Base-by-base conservation (phyloP, 2,113 vertebrate species). In the Apteryx mantelli region DNA sequence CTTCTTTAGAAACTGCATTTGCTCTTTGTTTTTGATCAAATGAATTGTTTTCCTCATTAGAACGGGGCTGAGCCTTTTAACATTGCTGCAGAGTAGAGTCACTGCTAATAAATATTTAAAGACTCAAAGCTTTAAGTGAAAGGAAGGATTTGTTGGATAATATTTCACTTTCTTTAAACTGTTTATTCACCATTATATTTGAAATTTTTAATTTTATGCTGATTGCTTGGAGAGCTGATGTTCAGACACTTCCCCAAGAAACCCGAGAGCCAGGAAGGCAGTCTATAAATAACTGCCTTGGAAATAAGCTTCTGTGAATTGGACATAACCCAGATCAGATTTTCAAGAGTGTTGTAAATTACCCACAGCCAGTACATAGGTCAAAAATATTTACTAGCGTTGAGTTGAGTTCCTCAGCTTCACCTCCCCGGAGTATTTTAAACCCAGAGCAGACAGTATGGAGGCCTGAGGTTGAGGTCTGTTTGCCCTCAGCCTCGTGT, bases 21-120 rank as follows among this genome's bases (percentile, higher is more conserved):
- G 46, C 75, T 93, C 76, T 71, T 94, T 1, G 0, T 52, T 88
- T 94, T 88, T 75, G 86, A 83, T 68, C 65, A 86, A 82, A 73
- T 36, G 32, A 65, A 73, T 91, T 93, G 89, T 83, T 94, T 88
- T 60, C 69, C 34, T 69, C 80, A 73, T 81, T 60, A 24, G 82
- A 82, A 83, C 1, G 7, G 61, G 38, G 44, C 75, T 83, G 86
- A 96, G 64, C 82, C 82, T 95, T 92, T 89, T 83, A 91, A 69
- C 64, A 53, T 9, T 0, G 8, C 85, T 86, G 65, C 64, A 84
- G 82, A 97, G 80, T 14, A 58, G 46, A 91, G 56, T 25, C 18
- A 17, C 30, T 74, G 81, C 55, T 90, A 78, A 95, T 96, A 96
- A 96, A 96, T 95, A 87, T 83, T 91, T 91, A 88, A 92, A 88